Evolutionary conservation across 2,888 invertebrate genomes (phyloP).

Genomic region (Amiota communis): DNA sequence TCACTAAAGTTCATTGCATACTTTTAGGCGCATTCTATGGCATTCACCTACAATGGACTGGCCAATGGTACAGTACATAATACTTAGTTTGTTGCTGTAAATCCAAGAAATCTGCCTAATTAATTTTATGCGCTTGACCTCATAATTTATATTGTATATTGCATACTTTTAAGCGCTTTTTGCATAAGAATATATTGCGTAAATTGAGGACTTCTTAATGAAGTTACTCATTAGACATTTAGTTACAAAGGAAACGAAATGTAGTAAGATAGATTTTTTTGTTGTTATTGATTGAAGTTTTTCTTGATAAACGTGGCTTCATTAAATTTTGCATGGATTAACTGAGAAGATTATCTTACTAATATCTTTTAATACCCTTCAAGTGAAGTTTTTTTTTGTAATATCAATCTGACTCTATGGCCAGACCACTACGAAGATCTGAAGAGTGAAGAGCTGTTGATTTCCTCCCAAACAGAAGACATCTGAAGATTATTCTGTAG

Average conservation of each 20-base stretch:
- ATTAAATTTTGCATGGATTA: conserved; percentile 51
- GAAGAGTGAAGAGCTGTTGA: too few relatives aligned
- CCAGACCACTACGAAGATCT: too few relatives aligned
- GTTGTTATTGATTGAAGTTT: conserved; percentile 6
- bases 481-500: too few relatives aligned
- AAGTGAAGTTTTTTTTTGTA: too few relatives aligned
- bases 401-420: too few relatives aligned
- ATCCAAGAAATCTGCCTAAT: conserved; percentile 59
- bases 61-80: neutral
- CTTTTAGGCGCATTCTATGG: too few relatives aligned
- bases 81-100: conserved; percentile 52
- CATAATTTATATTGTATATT: conserved; percentile 38
- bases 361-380: too few relatives aligned
- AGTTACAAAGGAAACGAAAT: conserved; percentile 17
- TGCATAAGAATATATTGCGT: neutral
- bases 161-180: conserved; percentile 10
- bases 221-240: conserved; percentile 5
- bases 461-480: too few relatives aligned
- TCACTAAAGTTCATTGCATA: too few relatives aligned
- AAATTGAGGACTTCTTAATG: neutral
- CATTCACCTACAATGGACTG: too few relatives aligned
- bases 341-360: too few relatives aligned
- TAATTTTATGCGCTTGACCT: conserved; percentile 66
- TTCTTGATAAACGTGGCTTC: conserved; percentile 51
- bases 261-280: conserved; percentile 31